Base-by-base conservation (phyloP, 2,113 vertebrate species). In the Pithys albifrons region DNA sequence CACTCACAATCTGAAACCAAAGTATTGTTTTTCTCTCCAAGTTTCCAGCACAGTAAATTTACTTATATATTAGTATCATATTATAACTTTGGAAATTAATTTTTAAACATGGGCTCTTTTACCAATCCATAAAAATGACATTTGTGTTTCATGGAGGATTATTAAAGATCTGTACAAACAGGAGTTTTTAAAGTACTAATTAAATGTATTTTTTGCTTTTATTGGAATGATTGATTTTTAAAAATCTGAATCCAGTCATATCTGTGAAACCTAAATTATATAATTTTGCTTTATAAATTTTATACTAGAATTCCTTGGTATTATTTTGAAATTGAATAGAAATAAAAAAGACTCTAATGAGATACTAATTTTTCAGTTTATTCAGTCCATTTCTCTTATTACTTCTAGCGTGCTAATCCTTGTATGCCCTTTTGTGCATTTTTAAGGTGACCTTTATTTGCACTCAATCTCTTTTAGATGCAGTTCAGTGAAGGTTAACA, bases 401-500 rank as follows among this genome's bases (percentile, higher is more conserved):
- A 39, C n/a, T 64, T 78, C 13, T 73, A 49, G 8, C 10, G 20
- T 91, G 17, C 13, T 72, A 64, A 73, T 35, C 18, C 31, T 84
- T 83, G 10, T 79, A 11, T 77, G 95, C 28, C 5, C 31, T 91
- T 64, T 57, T 37, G 17, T 55, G 29, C 8, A 58, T 62, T 46
- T 65, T 79, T 71, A 28, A 31, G 35, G 16, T 88, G 59, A 54
- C 43, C 14, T 89, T 91, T 91, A 41, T 85, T 74, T 79, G 52
- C 64, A 70, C 31, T 69, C 48, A 49, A 0, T 27, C 20, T 71
- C 88, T 95, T 95, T 81, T 59, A 59, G 23, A 62, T 96, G 45
- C 65, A 90, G 62, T 95, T 96, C 55, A 83, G 39, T 95, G 69
- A 48, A 85, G 51, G 27, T 67, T 92, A 83, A 83, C 33, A 29